Conservation (phyloP, 1,140 invertebrate species). For the Whitmania pigra region DNA sequence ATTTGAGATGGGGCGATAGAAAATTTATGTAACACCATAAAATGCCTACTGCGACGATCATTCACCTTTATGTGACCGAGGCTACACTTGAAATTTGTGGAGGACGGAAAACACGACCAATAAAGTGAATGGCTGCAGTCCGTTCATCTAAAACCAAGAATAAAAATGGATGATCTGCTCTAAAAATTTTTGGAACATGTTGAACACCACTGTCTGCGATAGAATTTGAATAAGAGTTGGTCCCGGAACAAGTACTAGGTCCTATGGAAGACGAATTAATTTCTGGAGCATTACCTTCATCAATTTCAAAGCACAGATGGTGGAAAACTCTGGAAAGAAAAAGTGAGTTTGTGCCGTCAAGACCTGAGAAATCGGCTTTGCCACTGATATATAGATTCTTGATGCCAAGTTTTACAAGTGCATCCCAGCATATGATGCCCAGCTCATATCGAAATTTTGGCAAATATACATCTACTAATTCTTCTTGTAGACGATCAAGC, state of each 20-base stretch:
- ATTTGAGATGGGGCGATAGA: no score
- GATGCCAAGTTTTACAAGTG: constrained; percentile 17
- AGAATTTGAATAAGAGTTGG: constrained; percentile 3
- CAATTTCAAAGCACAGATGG: constrained; percentile 22
- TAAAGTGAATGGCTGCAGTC: constrained; percentile 33
- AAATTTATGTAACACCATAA: no score
- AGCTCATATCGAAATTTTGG: constrained; percentile 25
- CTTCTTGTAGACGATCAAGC: constrained; percentile 8
- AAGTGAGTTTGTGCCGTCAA: constrained; percentile 21
- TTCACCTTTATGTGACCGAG: constrained; percentile 1
- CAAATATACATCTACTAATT: constrained; percentile 24
- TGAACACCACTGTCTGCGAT: constrained; percentile 13
- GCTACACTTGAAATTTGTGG: constrained; percentile 11
- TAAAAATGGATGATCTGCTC: constrained; percentile 60
- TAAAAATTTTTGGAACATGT: constrained; percentile 39
- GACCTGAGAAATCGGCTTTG: constrained; percentile 22
- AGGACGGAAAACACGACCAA: constrained; percentile 30
- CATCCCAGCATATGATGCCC: constrained; percentile 19
- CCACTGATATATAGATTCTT: constrained; percentile 20
- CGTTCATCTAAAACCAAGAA: constrained; percentile 57
- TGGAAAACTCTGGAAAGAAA: constrained; percentile 23
- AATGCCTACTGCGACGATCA: no score
- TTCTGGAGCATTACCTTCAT: constrained; percentile 20
- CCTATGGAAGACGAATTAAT: background rate
- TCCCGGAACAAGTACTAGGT: background rate